These are phyloP conservation scores for Hipposideros larvatus DNA, from an alignment of 2,797 vertebrate genomes.

Conservation along the genomic window DNA sequence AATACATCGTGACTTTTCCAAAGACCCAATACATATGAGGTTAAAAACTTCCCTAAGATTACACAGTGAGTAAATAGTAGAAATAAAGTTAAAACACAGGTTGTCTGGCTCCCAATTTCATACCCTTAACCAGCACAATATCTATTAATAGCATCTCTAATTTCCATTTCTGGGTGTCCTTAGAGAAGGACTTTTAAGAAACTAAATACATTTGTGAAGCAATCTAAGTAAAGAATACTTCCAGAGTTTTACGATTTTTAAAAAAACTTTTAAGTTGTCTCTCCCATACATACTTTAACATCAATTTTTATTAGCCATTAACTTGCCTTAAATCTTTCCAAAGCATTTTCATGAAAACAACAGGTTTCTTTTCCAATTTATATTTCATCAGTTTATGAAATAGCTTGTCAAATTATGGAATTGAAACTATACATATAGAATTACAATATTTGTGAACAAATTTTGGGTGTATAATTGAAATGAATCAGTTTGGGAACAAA, in stretches of 20 bases:
- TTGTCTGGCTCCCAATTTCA: not conserved
- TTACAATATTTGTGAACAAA: not conserved
- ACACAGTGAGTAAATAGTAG: not conserved
- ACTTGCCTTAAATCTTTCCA: not conserved
- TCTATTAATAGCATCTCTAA: not conserved
- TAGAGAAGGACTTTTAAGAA: constrained; percentile 13
- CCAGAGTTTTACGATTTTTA: not conserved
- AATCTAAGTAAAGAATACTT: not conserved
- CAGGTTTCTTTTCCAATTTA: not conserved
- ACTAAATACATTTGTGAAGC: not conserved
- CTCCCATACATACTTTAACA: not conserved
- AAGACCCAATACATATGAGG: not conserved
- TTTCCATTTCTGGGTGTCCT: not conserved
- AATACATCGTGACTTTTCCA: too few relatives aligned
- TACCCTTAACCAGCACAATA: not conserved
- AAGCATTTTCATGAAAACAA: not conserved
- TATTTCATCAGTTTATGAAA: not conserved
- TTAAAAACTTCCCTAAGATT: constrained; percentile 45
- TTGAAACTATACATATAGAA: not conserved
- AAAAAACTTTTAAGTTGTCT: not conserved
- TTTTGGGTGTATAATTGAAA: not conserved
- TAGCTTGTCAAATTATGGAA: not conserved
- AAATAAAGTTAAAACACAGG: constrained; percentile 19
- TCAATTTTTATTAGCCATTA: not conserved
- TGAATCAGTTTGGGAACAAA: not conserved